phyloP scores from a whole-genome alignment of 2,797 vertebrate species.

The Toxotes lorentzi region DNA sequence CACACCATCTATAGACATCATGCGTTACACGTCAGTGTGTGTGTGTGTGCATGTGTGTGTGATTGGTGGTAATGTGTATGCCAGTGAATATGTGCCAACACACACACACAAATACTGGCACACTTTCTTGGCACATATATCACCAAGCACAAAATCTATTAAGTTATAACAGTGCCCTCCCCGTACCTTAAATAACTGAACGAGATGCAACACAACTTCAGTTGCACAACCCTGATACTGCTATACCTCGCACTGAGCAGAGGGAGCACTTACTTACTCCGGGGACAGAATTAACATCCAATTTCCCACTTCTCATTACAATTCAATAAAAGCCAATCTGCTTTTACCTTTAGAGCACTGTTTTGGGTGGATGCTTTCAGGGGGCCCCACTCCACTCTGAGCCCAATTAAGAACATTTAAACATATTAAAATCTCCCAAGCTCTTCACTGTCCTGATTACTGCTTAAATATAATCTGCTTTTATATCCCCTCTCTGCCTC shows the following conservation, averaged over 20 bases:
- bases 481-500: conserved; percentile 77
- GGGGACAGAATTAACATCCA: conserved; percentile 82
- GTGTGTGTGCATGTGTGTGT: conserved; percentile 9
- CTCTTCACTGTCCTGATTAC: conserved; percentile 82
- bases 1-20: conserved; percentile 67
- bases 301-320: conserved; percentile 85
- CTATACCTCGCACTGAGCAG: conserved; percentile 66
- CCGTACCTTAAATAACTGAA: conserved; percentile 72
- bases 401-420: conserved; percentile 85
- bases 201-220: conserved; percentile 70
- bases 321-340: conserved; percentile 85
- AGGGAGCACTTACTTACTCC: conserved; percentile 73
- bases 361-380: conserved; percentile 83
- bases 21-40: conserved; percentile 35
- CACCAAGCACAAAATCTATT: conserved; percentile 62
- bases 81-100: conserved; percentile 35
- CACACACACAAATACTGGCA: conserved; percentile 60
- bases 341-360: conserved; percentile 84
- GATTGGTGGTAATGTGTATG: conserved; percentile 20
- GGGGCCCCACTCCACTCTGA: conserved; percentile 76
- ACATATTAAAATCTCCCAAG: conserved; percentile 83
- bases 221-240: conserved; percentile 69
- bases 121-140: conserved; percentile 53
- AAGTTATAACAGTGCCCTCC: conserved; percentile 58
- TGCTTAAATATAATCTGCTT: conserved; percentile 81